Evolutionary conservation across 2,113 vertebrate genomes (phyloP).

Genomic region (Proteles cristata): DNA sequence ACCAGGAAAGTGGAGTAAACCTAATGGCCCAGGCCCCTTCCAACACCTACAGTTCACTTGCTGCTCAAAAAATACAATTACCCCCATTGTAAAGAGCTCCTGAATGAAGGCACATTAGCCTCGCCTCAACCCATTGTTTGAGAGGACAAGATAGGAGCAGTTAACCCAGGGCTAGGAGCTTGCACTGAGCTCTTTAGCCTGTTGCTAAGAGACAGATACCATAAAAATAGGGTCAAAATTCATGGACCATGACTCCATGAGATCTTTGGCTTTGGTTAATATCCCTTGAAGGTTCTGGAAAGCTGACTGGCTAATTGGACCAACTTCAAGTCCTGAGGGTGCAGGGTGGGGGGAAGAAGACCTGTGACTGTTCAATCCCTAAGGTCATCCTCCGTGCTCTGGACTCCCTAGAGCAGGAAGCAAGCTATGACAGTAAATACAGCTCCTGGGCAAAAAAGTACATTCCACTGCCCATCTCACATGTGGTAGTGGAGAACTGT

Average conservation of each 20-base stretch:
- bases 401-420: not conserved
- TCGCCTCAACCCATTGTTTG: not conserved
- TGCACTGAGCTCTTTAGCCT: not conserved
- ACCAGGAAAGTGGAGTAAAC: not conserved
- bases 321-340: not conserved
- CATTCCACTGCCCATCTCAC: not conserved
- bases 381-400: not conserved
- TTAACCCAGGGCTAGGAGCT: not conserved
- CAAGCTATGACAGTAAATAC: not conserved
- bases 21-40: not conserved
- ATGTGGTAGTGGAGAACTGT: not conserved
- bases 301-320: conserved; percentile 43
- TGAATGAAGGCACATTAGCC: not conserved
- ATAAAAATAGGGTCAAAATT: conserved; percentile 59
- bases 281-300: conserved; percentile 61
- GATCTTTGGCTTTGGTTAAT: conserved; percentile 61
- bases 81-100: not conserved
- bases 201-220: conserved; percentile 71
- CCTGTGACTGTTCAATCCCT: not conserved
- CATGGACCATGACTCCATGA: conserved; percentile 59
- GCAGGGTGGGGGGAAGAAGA: not conserved
- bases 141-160: conserved; percentile 29
- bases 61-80: not conserved
- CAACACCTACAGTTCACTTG: not conserved
- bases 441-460: not conserved